phyloP scores from a whole-genome alignment of 2,888 invertebrate genomes.

The Euzetes globulus region DNA sequence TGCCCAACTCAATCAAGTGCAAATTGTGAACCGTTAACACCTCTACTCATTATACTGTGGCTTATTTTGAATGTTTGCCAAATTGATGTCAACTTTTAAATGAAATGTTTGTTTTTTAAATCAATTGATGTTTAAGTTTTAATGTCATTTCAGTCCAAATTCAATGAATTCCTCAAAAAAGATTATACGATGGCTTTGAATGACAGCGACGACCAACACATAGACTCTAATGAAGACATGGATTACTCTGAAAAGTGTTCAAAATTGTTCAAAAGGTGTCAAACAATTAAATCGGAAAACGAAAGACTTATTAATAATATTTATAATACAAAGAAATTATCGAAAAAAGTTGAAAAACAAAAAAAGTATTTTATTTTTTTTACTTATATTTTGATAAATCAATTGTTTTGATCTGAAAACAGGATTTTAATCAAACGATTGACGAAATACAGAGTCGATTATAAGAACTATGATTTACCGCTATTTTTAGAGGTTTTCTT shows the following conservation, averaged over 20 bases:
- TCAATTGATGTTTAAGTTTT: background rate
- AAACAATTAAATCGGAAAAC: constrained; percentile 19
- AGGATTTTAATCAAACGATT: constrained; percentile 11
- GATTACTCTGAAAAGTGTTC: background rate
- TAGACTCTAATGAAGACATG: background rate
- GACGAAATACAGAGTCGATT: background rate
- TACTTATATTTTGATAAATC: background rate
- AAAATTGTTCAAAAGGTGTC: constrained; percentile 1
- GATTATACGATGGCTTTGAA: background rate
- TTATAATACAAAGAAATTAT: constrained; percentile 17
- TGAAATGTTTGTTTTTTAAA: background rate
- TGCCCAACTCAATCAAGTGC: too few species aligned
- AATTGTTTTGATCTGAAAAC: background rate
- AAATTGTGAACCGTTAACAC: too few species aligned
- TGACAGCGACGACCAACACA: background rate
- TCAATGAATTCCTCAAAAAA: background rate
- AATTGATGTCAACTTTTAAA: too few species aligned
- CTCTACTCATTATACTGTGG: too few species aligned
- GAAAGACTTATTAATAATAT: constrained; percentile 27
- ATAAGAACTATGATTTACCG: background rate
- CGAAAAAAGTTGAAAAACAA: constrained; percentile 4
- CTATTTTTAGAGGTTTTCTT: constrained; percentile 21
- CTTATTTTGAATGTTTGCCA: too few species aligned
- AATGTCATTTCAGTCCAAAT: constrained; percentile 7
- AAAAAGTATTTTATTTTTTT: background rate